Conservation (phyloP, 2,797 vertebrate species). For the Gymnocypris eckloni region DNA sequence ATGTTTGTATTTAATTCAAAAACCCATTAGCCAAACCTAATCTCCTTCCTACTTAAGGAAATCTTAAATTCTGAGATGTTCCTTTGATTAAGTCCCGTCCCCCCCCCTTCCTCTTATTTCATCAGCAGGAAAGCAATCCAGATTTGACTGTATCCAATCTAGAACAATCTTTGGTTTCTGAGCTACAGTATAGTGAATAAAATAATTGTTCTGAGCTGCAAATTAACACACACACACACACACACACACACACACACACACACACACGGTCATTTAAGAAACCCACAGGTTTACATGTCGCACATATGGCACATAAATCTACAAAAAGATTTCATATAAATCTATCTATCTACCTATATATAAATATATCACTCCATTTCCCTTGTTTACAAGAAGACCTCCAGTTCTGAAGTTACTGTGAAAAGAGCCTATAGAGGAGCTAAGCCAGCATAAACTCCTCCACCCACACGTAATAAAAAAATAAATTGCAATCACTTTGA, state of each 20-base stretch:
- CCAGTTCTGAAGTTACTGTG: slow-evolving; percentile 19
- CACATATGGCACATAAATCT: slow-evolving; percentile 12
- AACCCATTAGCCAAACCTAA: slow-evolving; percentile 52
- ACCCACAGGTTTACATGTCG: background rate
- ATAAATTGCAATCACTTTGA: slow-evolving; percentile 26
- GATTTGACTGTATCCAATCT: slow-evolving; percentile 41
- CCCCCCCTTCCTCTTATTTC: background rate
- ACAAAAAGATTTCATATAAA: slow-evolving; percentile 6
- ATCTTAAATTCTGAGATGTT: slow-evolving; percentile 58
- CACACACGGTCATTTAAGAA: slow-evolving; percentile 21
- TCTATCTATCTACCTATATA: background rate
- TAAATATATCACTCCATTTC: slow-evolving; percentile 27
- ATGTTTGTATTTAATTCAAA: slow-evolving; percentile 54
- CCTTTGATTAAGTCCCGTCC: slow-evolving; percentile 55
- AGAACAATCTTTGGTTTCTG: background rate
- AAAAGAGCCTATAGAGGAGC: slow-evolving; percentile 20
- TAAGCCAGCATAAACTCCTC: slow-evolving; percentile 11
- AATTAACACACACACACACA: slow-evolving; percentile 12
- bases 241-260: slow-evolving; percentile 32
- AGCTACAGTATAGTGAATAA: slow-evolving; percentile 1
- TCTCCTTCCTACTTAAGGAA: slow-evolving; percentile 50
- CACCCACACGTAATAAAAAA: slow-evolving; percentile 30
- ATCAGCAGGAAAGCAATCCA: slow-evolving; percentile 28
- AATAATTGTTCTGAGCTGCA: background rate
- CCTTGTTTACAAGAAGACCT: slow-evolving; percentile 31